Evolutionary conservation across 2,888 invertebrate species (phyloP).

Genomic region (Poecilus cupreus): DNA sequence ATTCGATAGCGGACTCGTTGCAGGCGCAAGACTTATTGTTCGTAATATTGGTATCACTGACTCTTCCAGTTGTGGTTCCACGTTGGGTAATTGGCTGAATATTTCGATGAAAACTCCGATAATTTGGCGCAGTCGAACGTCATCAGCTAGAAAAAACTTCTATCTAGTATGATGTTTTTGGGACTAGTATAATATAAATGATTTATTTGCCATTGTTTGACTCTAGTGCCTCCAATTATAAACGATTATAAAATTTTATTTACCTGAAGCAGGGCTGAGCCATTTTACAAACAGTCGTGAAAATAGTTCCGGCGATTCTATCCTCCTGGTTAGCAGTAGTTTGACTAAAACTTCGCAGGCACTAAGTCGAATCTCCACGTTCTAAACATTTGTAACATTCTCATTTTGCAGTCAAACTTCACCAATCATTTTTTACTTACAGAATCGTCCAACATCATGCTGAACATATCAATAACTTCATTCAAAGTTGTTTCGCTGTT

Average conservation of each 20-base stretch:
- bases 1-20: constrained; percentile 83
- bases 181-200: too few species aligned
- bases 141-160: constrained; percentile 78
- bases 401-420: not conserved
- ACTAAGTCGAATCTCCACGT: constrained; percentile 77
- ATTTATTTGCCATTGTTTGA: too few species aligned
- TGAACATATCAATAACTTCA: constrained; percentile 30
- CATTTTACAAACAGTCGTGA: constrained; percentile 85
- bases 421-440: not conserved
- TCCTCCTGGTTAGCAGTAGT: constrained; percentile 79
- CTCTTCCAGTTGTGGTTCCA: constrained; percentile 77
- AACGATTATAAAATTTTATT: too few species aligned
- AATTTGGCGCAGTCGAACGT: constrained; percentile 77
- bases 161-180: too few species aligned
- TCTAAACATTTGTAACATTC: constrained; percentile 70
- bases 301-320: constrained; percentile 81
- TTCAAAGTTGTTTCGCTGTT: constrained; percentile 16
- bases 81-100: constrained; percentile 71
- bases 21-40: constrained; percentile 84
- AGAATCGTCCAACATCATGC: constrained; percentile 23
- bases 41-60: constrained; percentile 85
- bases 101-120: constrained; percentile 74
- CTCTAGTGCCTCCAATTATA: too few species aligned
- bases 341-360: constrained; percentile 84
- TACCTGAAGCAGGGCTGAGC: constrained; percentile 86